Conservation (phyloP, 1,140 invertebrate genomes). For the Dreissena polymorpha region DNA sequence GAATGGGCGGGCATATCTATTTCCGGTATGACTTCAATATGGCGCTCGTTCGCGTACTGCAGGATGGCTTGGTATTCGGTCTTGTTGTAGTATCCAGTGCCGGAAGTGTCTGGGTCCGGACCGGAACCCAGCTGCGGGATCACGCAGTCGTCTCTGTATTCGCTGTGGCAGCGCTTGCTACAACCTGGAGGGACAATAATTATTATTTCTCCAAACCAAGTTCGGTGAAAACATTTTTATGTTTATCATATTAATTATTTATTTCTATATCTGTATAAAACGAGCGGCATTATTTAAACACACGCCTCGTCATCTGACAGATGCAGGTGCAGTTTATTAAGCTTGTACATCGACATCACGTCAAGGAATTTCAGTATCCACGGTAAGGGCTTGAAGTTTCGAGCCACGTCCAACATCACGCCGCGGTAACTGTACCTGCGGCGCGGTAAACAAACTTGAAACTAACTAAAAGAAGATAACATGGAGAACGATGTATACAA, state of each 20-base stretch:
- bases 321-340: conserved; percentile 75
- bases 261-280: background rate
- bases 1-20: conserved; percentile 75
- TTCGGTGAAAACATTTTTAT: background rate
- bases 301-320: conserved; percentile 76
- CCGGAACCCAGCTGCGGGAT: conserved; percentile 73
- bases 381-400: conserved; percentile 71
- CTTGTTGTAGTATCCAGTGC: conserved; percentile 72
- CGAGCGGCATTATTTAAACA: conserved; percentile 23
- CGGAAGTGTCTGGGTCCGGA: conserved; percentile 55
- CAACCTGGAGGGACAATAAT: conserved; percentile 63
- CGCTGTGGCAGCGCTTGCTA: conserved; percentile 70
- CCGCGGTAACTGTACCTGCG: conserved; percentile 72
- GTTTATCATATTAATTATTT: background rate
- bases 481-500: too few relatives aligned
- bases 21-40: conserved; percentile 75
- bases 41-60: conserved; percentile 64
- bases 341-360: conserved; percentile 73
- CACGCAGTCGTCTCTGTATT: conserved; percentile 64
- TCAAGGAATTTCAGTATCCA: conserved; percentile 67
- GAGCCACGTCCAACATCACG: conserved; percentile 73
- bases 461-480: too few relatives aligned
- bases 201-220: background rate
- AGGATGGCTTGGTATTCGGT: conserved; percentile 73
- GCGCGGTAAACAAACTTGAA: conserved; percentile 46